phyloP scores from a whole-genome alignment of 2,888 invertebrate species.

The Hofmannophila pseudospretella region DNA sequence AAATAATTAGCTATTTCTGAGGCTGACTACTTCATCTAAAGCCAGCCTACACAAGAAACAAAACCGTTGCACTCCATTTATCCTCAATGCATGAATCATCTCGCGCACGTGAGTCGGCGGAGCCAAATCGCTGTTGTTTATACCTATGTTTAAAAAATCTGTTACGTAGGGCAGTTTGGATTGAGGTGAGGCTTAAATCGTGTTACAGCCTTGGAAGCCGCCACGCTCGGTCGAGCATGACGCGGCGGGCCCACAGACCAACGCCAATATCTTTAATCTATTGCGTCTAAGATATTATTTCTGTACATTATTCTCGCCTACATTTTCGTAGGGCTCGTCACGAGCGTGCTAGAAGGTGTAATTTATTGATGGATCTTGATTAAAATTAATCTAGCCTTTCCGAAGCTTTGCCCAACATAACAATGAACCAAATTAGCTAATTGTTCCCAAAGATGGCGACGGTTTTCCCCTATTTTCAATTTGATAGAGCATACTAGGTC shows the following conservation, averaged over 20 bases:
- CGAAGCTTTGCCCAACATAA: not conserved
- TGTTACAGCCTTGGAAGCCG: slow-evolving; percentile 67
- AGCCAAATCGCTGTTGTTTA: slow-evolving; percentile 23
- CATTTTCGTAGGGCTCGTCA: slow-evolving; percentile 5
- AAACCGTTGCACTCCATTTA: slow-evolving; percentile 10
- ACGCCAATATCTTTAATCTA: slow-evolving; percentile 58
- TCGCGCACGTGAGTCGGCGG: slow-evolving; percentile 13
- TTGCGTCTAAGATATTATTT: slow-evolving; percentile 31
- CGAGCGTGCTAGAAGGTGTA: not conserved
- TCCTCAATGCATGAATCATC: slow-evolving; percentile 15
- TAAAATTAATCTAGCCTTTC: not conserved
- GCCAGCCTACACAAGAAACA: not conserved
- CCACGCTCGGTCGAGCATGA: slow-evolving; percentile 64
- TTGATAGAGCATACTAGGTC: too few relatives aligned
- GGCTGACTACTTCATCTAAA: slow-evolving; percentile 2
- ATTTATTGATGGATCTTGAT: slow-evolving; percentile 6
- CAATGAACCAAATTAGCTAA: not conserved
- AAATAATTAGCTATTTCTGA: too few relatives aligned
- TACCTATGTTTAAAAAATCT: slow-evolving; percentile 31
- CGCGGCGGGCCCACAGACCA: slow-evolving; percentile 40
- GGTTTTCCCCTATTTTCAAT: too few relatives aligned
- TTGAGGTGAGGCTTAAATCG: slow-evolving; percentile 48
- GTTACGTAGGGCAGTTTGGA: slow-evolving; percentile 44
- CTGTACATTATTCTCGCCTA: slow-evolving; percentile 20
- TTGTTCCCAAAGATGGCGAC: too few relatives aligned